Percentiles rank a stretch among this genome's conserved stretches.
phyloP scores from a whole-genome alignment of 2,797 vertebrate genomes.

The Sylvia borin region DNA sequence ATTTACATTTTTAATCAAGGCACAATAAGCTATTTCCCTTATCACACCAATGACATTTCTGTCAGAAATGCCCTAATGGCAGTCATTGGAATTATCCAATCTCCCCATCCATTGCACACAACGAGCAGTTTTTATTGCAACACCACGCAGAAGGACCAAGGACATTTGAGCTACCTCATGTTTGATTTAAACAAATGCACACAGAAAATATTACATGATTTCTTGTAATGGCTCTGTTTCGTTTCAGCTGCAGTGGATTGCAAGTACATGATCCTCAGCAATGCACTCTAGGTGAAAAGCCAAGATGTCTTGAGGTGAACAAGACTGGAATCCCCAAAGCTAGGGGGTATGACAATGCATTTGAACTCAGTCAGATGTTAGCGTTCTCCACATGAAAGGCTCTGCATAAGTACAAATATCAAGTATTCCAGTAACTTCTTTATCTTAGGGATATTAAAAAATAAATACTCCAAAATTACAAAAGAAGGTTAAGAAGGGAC shows the following conservation, averaged over 20 bases:
- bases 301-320: background rate
- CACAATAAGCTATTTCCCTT: background rate
- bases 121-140: background rate
- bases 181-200: background rate
- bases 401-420: background rate
- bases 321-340: background rate
- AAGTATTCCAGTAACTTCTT: background rate
- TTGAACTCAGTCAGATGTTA: background rate
- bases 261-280: background rate
- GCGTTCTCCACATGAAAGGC: background rate
- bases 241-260: background rate
- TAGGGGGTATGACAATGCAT: background rate
- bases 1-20: background rate
- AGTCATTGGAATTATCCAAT: background rate
- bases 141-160: background rate
- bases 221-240: background rate
- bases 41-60: background rate
- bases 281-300: background rate
- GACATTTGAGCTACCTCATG: background rate
- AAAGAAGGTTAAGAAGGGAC: background rate
- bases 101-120: background rate
- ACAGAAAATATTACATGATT: background rate
- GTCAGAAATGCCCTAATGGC: background rate
- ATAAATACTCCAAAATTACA: background rate
- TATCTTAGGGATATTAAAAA: background rate